Evolutionary conservation across 2,888 invertebrate genomes (phyloP).

Genomic region (Meteorus colon): DNA sequence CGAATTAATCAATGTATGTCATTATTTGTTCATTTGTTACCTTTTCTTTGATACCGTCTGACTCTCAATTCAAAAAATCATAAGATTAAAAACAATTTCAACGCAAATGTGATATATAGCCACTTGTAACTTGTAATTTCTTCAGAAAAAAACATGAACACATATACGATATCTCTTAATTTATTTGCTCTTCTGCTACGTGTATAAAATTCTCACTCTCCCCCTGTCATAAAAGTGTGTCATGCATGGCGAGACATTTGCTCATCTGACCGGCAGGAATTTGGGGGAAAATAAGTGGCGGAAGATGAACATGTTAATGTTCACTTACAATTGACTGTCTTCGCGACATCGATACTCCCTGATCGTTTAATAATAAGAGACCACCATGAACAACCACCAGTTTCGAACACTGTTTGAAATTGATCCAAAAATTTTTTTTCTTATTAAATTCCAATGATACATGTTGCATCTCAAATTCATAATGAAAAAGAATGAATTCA

Average conservation of each 20-base stretch:
- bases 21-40: no score
- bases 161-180: not conserved
- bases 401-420: constrained; percentile 50
- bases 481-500: not conserved
- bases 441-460: constrained; percentile 18
- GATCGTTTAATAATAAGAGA: constrained; percentile 8
- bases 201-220: not conserved
- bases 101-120: no score
- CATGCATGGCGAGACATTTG: not conserved
- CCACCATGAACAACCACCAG: constrained; percentile 40
- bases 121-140: no score
- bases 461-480: not conserved
- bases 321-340: constrained; percentile 28
- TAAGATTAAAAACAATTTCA: no score
- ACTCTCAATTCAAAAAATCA: no score
- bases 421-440: constrained; percentile 44
- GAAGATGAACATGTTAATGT: constrained; percentile 4
- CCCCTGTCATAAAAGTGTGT: not conserved
- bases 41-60: no score
- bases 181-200: not conserved
- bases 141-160: not conserved
- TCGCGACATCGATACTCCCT: constrained; percentile 6
- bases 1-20: no score
- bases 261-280: not conserved
- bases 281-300: not conserved